Base-by-base conservation (phyloP, 2,113 vertebrate genomes). In the Xenopus borealis region DNA sequence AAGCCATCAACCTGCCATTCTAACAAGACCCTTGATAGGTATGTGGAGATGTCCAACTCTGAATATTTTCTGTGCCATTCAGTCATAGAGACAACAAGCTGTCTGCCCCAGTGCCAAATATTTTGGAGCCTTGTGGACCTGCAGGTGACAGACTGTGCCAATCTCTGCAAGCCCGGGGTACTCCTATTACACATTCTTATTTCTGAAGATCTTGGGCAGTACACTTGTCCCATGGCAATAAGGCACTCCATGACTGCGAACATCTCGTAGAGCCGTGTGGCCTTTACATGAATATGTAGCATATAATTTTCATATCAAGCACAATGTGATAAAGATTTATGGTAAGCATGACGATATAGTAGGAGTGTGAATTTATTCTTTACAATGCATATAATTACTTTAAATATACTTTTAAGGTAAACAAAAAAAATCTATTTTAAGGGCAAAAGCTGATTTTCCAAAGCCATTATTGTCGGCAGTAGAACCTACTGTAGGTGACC, bases 201-300 rank as follows among this genome's bases (percentile, higher is more conserved):
- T 75, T 75, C 46, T 50, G 58, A 58, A 62, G 10, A 33, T 23
- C 55, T 62, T 63, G 58, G 52, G 19, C 23, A 30, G 40, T 75
- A 55, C 18, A 45, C 27, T 47, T 46, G 67, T 62, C 74, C 74
- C 70, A 55, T 46, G 66, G 74, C 74, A 76, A 70, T 63, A 70
- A 76, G 23, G 58, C 73, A 12, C 57, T 75, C 57, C 27, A 12
- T 68, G 57, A 69, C 13, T 75, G 10, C 19, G 66, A 46, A 52
- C 27, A 52, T 66, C 72, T 61, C 16, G 53, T 50, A 67, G 73
- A 46, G 74, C 59, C 45, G 55, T 65, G 78, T 73, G 78, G 71
- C 65, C 72, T 72, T 72, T 64, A 47, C 61, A 69, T 72, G 77
- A 70, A 80, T 72, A 80, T 78, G 79, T 76, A 80, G 79, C 79